Percentiles rank a stretch among this genome's conserved stretches.
Conservation (phyloP, 2,113 vertebrate species). For the Machaerirhynchus nigripectus region DNA sequence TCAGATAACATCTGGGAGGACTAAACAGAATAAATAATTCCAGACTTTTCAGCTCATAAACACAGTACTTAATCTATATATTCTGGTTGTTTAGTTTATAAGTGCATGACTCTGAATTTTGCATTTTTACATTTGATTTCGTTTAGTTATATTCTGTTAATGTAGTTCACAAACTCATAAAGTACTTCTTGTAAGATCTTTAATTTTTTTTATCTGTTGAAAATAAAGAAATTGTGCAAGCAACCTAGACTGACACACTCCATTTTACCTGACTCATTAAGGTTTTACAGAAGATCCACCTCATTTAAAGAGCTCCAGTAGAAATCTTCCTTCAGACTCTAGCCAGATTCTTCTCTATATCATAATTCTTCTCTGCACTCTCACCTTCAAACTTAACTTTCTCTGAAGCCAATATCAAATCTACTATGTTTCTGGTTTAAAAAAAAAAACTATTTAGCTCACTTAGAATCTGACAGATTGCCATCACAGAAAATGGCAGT, state of each 20-base stretch:
- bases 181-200: background rate
- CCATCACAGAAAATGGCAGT: background rate
- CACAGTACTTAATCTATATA: background rate
- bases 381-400: background rate
- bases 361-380: background rate
- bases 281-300: background rate
- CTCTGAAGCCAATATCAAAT: background rate
- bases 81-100: background rate
- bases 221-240: background rate
- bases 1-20: background rate
- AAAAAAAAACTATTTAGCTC: background rate
- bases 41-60: background rate
- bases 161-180: background rate
- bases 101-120: background rate
- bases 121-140: background rate
- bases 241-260: background rate
- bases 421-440: background rate
- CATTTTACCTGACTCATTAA: background rate
- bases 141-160: background rate
- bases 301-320: background rate
- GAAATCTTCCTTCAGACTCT: background rate
- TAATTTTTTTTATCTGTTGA: background rate
- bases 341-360: background rate
- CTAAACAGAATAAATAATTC: background rate
- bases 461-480: background rate